Base-by-base conservation (phyloP, 2,113 vertebrate species). In the Sturnus vulgaris region DNA sequence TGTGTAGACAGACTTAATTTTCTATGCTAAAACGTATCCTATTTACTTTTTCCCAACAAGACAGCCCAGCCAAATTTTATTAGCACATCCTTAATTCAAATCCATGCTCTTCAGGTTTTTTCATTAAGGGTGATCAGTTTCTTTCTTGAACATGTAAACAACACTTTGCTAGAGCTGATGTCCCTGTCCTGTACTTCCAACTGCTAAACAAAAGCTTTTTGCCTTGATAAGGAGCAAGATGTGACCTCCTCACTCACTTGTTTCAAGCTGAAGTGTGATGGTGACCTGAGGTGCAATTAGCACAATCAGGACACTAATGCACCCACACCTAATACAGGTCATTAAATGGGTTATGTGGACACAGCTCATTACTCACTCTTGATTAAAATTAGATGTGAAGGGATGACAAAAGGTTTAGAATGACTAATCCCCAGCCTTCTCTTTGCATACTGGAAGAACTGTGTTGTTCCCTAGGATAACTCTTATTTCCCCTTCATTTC, bases 311-410 rank as follows among this genome's bases (percentile, higher is more conserved):
- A 80, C 63, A 37, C 40, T 7, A 10, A 56, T 16, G 44, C 49
- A 80, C 35, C 30, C 49, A 72, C 24, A 40, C 64, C 50, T 69
- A 94, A 89, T 24, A 52, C 12, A 82, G 83, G 71, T 55, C 69
- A 88, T 21, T 82, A 88, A 88, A 85, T n/a, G 20, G 30, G 59
- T 5, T 63, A 91, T 7, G 14, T 47, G 5, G 80, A 71, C 4
- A 7, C 19, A 87, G 75, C 82, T 90, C 76, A 76, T 93, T 76
- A 94, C 61, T 82, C 61, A 37, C 52, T 79, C 63, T 30, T 71
- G n/a, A 92, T 59, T 90, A 79, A 92, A 95, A 95, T 90, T 65
- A 88, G 88, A 83, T 47, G 7, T 25, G 76, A 93, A 92, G n/a
- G 42, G 46, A 64, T 83, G 46, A 86, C 66, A 88, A 93, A 85